These are phyloP conservation scores for Clistopyga incitator DNA, from an alignment of 2,888 invertebrate species.

Conservation along the genomic window DNA sequence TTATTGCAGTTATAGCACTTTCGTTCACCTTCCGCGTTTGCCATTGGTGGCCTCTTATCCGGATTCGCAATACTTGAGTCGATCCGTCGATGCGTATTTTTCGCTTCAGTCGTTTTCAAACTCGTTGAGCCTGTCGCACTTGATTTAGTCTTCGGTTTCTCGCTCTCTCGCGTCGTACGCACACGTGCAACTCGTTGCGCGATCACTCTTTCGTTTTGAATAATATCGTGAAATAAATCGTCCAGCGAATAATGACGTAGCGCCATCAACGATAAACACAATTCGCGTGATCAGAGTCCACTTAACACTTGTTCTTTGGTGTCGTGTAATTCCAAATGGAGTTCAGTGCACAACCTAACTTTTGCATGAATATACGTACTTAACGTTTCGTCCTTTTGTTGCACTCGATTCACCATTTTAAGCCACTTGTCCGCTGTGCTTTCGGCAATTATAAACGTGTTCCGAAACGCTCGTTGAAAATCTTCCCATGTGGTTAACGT, in stretches of 20 bases:
- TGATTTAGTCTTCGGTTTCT: constrained; percentile 50
- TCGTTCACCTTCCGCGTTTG: not conserved
- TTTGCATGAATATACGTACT: constrained; percentile 26
- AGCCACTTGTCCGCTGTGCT: constrained; percentile 23
- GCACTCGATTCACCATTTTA: not conserved
- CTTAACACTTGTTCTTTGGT: constrained; percentile 31
- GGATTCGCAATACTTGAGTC: not conserved
- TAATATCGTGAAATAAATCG: constrained; percentile 24
- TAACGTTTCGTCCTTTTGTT: constrained; percentile 12
- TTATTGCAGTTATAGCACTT: constrained; percentile 42
- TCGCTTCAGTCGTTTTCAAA: not conserved
- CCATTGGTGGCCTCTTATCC: constrained; percentile 3
- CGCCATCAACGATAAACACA: constrained; percentile 10
- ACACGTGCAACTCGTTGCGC: not conserved
- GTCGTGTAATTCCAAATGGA: not conserved
- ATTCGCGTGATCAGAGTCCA: constrained; percentile 31
- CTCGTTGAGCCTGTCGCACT: not conserved
- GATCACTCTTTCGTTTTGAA: not conserved
- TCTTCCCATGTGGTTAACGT: not conserved
- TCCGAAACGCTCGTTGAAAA: constrained; percentile 18
- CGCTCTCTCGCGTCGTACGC: not conserved
- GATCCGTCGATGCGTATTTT: not conserved
- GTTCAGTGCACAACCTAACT: constrained; percentile 9
- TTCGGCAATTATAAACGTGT: constrained; percentile 24
- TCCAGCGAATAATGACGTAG: not conserved